These are phyloP conservation scores for Helleia helle DNA, from an alignment of 2,888 invertebrate genomes.

Conservation along the genomic window DNA sequence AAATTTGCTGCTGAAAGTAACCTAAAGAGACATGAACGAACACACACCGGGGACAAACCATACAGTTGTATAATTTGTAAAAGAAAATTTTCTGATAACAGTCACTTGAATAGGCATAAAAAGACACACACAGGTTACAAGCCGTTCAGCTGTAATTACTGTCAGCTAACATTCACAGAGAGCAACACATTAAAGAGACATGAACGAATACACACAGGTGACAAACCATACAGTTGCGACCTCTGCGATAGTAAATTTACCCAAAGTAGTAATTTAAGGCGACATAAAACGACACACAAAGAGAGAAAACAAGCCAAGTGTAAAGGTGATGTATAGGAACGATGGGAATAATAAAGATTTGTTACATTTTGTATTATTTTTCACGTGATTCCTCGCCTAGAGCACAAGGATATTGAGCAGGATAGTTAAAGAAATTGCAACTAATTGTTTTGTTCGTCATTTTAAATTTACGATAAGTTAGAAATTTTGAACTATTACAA, in stretches of 20 bases:
- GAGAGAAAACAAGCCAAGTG: neutral
- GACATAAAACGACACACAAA: neutral
- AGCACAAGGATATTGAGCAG: too few species aligned
- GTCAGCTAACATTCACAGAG: slow-evolving; percentile 15
- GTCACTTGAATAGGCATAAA: slow-evolving; percentile 33
- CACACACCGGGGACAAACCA: slow-evolving; percentile 9
- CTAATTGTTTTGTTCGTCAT: too few species aligned
- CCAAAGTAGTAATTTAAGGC: neutral
- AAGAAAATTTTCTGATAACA: slow-evolving; percentile 3
- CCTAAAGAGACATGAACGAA: slow-evolving; percentile 2
- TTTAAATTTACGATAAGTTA: too few species aligned
- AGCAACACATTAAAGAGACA: slow-evolving; percentile 3
- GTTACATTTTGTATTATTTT: too few species aligned
- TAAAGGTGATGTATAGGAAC: neutral
- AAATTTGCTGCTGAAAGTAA: slow-evolving; percentile 10
- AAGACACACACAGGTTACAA: slow-evolving; percentile 39
- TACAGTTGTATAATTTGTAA: slow-evolving; percentile 3
- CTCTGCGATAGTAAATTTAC: neutral
- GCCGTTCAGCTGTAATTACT: slow-evolving; percentile 33
- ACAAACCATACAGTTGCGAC: slow-evolving; percentile 3
- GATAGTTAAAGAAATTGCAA: too few species aligned
- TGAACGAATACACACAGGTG: slow-evolving; percentile 1
- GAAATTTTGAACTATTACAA: too few species aligned
- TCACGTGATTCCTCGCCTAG: too few species aligned
- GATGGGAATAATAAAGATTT: too few species aligned